Evolutionary conservation across 2,888 invertebrate genomes (phyloP).

Genomic region (Pammene aurita): DNA sequence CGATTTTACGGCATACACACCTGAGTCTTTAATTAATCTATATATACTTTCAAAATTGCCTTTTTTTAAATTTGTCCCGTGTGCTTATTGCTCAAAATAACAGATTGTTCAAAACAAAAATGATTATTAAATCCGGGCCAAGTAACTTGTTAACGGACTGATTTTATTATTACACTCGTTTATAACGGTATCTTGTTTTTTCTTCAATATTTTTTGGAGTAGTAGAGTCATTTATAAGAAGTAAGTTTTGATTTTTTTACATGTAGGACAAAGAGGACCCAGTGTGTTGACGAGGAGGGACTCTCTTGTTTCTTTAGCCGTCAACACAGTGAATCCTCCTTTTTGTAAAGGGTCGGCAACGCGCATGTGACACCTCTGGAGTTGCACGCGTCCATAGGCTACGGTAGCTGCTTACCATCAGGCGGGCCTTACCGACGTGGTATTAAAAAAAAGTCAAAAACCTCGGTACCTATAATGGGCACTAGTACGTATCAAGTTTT

Average conservation of each 20-base stretch:
- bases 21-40: slow-evolving; percentile 72
- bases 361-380: too few species aligned
- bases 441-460: too few species aligned
- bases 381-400: too few species aligned
- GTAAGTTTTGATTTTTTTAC: background rate
- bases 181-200: background rate
- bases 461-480: slow-evolving; percentile 6
- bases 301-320: too few species aligned
- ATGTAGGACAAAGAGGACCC: too few species aligned
- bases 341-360: too few species aligned
- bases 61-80: slow-evolving; percentile 31
- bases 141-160: background rate
- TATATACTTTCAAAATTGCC: slow-evolving; percentile 38
- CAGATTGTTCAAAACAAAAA: slow-evolving; percentile 9
- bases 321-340: too few species aligned
- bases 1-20: slow-evolving; percentile 75
- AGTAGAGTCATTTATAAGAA: background rate
- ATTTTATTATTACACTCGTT: background rate
- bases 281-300: too few species aligned
- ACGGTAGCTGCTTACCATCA: too few species aligned
- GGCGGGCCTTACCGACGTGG: too few species aligned
- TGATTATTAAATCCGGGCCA: slow-evolving; percentile 10
- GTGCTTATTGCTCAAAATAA: slow-evolving; percentile 18
- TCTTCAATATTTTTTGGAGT: background rate
- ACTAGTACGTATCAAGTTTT: slow-evolving; percentile 50